Evolutionary conservation across 2,113 vertebrate species (phyloP), one percentile per base, ranked within the genome.

Genomic region (Indri indri): DNA sequence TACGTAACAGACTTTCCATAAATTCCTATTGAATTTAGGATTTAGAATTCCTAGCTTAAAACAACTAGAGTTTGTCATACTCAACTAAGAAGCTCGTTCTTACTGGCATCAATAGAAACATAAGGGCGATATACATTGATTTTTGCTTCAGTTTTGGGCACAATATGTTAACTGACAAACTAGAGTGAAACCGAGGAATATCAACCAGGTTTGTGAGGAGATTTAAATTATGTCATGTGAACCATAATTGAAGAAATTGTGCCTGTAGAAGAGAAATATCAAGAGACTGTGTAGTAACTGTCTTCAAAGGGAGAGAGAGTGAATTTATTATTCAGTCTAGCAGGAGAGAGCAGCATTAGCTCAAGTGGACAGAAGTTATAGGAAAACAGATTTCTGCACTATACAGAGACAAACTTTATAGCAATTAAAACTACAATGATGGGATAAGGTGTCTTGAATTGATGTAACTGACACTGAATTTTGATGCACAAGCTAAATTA

Each of bases 301-400:
- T 83, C 59, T 82, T 85, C 37, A 74, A 86, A 68, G 68, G 17
- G 74, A 74, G 7, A 74, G 9, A 37, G 16, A 83, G 8, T 1
- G 37, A 82, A 76, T 82, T 92, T 77, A 47, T 42, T 76, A 94
- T 37, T 94, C 20, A 10, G 11, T 84, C 23, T 77, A 70, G 70
- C 89, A 77, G 84, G 57, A 96, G 89, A 88, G 77, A 84, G 92
- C 89, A 94, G 93, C 93, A 94, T 63, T 32, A 85, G 42, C 71
- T 7, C 54, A 96, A 61, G 61, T 70, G 40, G 32, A 70, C 45
- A 13, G 5, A 90, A 77, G 59, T 80, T 85, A 80, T 3, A 61
- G 30, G 88, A 61, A 94, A 83, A 87, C 9, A 30, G 18, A 94
- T 88, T 77, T 77, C 52, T 52, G 14, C 4, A 65, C n/a, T 54